Conservation (phyloP, 1,140 invertebrate species). For the Drosophila miranda region DNA sequence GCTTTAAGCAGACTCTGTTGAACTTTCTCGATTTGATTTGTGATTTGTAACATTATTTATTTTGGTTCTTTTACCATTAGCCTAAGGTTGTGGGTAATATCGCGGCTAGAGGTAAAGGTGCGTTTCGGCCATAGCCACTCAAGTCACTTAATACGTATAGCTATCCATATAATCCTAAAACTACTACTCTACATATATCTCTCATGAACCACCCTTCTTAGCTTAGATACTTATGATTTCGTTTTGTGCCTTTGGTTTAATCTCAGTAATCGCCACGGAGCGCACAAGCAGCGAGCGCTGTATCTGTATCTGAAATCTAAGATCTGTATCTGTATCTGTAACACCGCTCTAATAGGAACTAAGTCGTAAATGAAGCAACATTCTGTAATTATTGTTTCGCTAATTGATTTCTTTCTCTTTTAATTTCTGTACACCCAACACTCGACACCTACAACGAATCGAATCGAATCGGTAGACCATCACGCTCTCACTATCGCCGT, state of each 20-base stretch:
- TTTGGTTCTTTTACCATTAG: constrained; percentile 66
- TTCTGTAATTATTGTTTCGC: constrained; percentile 69
- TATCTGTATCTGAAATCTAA: background rate
- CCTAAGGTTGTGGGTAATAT: constrained; percentile 78
- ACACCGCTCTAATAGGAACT: constrained; percentile 51
- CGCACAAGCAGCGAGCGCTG: too few relatives aligned
- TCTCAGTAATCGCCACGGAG: too few relatives aligned
- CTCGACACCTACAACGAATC: constrained; percentile 27
- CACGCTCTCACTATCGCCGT: constrained; percentile 80
- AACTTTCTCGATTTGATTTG: constrained; percentile 40
- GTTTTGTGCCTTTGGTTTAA: constrained; percentile 18
- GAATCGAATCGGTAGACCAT: constrained; percentile 69
- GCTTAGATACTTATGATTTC: constrained; percentile 29
- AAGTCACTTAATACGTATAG: too few relatives aligned
- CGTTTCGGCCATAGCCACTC: constrained; percentile 52
- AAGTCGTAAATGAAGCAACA: constrained; percentile 43
- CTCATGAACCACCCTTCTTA: constrained; percentile 40
- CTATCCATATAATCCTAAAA: constrained; percentile 21
- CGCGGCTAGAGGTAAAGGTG: constrained; percentile 77
- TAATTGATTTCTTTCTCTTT: constrained; percentile 78
- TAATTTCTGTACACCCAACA: constrained; percentile 72
- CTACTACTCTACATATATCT: constrained; percentile 17
- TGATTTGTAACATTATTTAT: constrained; percentile 45
- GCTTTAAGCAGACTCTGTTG: constrained; percentile 7
- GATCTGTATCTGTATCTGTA: constrained; percentile 13